These are phyloP conservation scores for Synanthedon vespiformis DNA, from an alignment of 2,888 invertebrate genomes.

Conservation along the genomic window DNA sequence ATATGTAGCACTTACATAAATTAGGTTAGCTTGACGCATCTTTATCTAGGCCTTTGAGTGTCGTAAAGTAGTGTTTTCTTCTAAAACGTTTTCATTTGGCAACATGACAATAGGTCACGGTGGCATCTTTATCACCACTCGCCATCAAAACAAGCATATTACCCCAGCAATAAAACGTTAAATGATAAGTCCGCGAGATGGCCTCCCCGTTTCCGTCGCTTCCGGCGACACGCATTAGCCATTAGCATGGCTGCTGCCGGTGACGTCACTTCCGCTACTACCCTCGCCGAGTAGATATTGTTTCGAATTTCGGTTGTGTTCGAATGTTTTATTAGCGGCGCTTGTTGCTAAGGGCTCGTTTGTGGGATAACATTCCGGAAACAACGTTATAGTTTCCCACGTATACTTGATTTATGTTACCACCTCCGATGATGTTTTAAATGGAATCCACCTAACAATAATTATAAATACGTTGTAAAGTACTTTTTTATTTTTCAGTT, in stretches of 20 bases:
- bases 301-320: conserved; percentile 3
- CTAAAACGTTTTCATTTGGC: background rate
- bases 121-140: conserved; percentile 5
- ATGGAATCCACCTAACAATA: no score
- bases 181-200: conserved; percentile 62
- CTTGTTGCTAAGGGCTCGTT: no score
- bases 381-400: background rate
- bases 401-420: no score
- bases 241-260: conserved; percentile 54
- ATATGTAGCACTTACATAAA: no score
- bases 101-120: conserved; percentile 2
- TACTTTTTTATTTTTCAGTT: no score
- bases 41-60: no score
- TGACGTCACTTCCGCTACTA: conserved; percentile 48
- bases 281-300: conserved; percentile 5
- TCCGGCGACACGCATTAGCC: conserved; percentile 66
- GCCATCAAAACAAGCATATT: conserved; percentile 7
- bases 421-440: no score
- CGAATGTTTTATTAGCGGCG: background rate
- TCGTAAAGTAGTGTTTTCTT: no score
- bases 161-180: conserved; percentile 51
- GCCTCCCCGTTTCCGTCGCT: conserved; percentile 51
- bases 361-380: background rate
- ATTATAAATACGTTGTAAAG: no score
- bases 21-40: no score